A percentile compares a stretch with the other conserved stretches of the same genome.
These are phyloP conservation scores for Yponomeuta sedellus DNA, from an alignment of 2,888 invertebrate genomes.

Conservation along the genomic window DNA sequence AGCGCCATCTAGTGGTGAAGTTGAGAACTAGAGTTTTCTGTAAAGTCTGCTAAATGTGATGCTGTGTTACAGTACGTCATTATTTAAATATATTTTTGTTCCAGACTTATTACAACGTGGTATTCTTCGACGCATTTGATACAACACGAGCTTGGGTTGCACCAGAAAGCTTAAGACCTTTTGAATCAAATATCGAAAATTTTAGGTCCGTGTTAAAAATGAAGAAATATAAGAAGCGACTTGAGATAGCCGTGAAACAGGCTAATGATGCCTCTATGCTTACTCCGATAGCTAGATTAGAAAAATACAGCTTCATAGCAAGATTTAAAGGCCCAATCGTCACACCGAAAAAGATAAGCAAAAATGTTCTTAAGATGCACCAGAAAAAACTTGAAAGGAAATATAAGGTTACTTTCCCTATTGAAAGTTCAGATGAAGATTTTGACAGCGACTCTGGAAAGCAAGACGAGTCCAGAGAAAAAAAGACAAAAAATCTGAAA, in stretches of 20 bases:
- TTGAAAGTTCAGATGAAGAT: conserved; percentile 36
- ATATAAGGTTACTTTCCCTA: conserved; percentile 44
- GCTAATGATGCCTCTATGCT: conserved; percentile 57
- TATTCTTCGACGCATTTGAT: conserved; percentile 63
- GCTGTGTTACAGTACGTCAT: too few relatives aligned
- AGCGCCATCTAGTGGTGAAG: too few relatives aligned
- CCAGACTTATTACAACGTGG: conserved; percentile 74
- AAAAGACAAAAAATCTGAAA: conserved; percentile 17
- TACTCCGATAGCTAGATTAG: conserved; percentile 45
- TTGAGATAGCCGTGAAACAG: conserved; percentile 47
- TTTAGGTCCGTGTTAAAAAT: conserved; percentile 28
- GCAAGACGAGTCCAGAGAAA: conserved; percentile 19
- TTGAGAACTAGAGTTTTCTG: too few relatives aligned
- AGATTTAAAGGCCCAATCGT: conserved; percentile 57
- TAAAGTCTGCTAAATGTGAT: too few relatives aligned
- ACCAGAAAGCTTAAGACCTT: conserved; percentile 51
- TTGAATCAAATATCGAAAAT: conserved; percentile 34
- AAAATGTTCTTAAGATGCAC: conserved; percentile 37
- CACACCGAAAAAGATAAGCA: conserved; percentile 46
- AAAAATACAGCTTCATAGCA: conserved; percentile 62
- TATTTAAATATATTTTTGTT: conserved; percentile 27
- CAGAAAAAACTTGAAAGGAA: conserved; percentile 45
- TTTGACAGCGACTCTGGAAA: conserved; percentile 41
- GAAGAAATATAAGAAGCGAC: conserved; percentile 41
- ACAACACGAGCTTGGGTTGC: conserved; percentile 67